These are phyloP conservation scores for Catostylus mosaicus DNA, from an alignment of 30 jellyfish, hydroid and myxozoan genomes.

Conservation along the genomic window DNA sequence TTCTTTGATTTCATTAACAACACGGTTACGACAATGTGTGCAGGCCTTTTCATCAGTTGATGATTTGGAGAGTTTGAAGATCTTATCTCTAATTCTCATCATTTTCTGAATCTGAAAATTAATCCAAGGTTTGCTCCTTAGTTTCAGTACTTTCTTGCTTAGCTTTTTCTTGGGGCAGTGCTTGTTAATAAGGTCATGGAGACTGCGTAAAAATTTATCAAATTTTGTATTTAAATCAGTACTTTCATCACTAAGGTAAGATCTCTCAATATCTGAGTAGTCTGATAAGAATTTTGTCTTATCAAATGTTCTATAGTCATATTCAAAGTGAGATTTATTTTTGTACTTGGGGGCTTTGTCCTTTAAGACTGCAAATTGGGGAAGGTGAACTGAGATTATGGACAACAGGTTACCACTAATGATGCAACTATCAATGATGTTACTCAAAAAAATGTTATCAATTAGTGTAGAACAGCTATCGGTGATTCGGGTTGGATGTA, in stretches of 20 bases:
- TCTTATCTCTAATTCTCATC: background rate
- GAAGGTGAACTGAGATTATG: background rate
- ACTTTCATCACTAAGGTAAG: slow-evolving; percentile 1
- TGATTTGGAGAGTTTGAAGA: background rate
- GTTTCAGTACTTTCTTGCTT: background rate
- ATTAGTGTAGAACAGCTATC: slow-evolving; percentile 33
- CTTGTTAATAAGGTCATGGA: background rate
- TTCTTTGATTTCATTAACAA: background rate
- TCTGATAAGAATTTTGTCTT: background rate
- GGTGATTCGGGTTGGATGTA: slow-evolving; percentile 49
- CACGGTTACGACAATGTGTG: background rate
- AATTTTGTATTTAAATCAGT: background rate
- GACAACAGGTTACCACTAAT: background rate
- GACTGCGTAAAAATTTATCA: background rate
- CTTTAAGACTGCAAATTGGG: slow-evolving; percentile 25
- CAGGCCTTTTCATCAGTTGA: background rate
- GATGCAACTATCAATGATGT: background rate
- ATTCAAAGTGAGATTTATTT: slow-evolving; percentile 6
- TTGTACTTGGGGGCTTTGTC: slow-evolving; percentile 42
- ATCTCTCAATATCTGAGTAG: background rate
- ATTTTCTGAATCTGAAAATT: background rate
- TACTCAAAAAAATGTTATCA: slow-evolving; percentile 36
- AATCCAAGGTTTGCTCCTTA: background rate
- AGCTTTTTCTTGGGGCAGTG: background rate
- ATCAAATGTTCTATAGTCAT: slow-evolving; percentile 6